Evolutionary conservation across 1,140 invertebrate genomes (phyloP).

Genomic region (Tenebrio molitor): DNA sequence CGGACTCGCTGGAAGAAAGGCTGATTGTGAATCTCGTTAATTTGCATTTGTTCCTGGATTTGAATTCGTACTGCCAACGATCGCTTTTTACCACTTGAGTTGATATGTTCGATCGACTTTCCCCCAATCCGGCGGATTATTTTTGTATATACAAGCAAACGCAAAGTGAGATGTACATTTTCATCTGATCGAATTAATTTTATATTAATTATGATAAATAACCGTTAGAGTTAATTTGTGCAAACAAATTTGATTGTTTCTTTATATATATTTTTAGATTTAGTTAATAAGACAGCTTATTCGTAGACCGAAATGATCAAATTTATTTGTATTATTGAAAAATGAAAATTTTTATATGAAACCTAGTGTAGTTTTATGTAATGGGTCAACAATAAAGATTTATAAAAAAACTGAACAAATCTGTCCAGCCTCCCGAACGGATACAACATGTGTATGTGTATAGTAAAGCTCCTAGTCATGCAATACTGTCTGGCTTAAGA

Average conservation of each 20-base stretch:
- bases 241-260: constrained; percentile 46
- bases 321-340: constrained; percentile 39
- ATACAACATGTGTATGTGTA: too few relatives aligned
- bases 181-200: constrained; percentile 30
- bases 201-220: constrained; percentile 20
- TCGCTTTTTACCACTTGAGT: not conserved
- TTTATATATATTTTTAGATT: constrained; percentile 1
- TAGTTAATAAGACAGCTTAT: constrained; percentile 15
- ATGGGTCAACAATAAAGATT: constrained; percentile 40
- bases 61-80: constrained; percentile 33
- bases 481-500: constrained; percentile 20
- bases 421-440: not conserved
- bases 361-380: constrained; percentile 42
- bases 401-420: too few relatives aligned
- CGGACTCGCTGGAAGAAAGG: constrained; percentile 11
- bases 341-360: constrained; percentile 42
- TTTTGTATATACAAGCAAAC: constrained; percentile 31
- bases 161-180: constrained; percentile 38
- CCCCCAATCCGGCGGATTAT: constrained; percentile 26
- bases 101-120: constrained; percentile 12
- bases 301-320: constrained; percentile 35
- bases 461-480: constrained; percentile 38
- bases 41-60: constrained; percentile 37
- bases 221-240: constrained; percentile 8
- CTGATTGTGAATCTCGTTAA: constrained; percentile 22